Base-by-base conservation (phyloP, 1,140 invertebrate species). In the Leguminivora glycinivorella region DNA sequence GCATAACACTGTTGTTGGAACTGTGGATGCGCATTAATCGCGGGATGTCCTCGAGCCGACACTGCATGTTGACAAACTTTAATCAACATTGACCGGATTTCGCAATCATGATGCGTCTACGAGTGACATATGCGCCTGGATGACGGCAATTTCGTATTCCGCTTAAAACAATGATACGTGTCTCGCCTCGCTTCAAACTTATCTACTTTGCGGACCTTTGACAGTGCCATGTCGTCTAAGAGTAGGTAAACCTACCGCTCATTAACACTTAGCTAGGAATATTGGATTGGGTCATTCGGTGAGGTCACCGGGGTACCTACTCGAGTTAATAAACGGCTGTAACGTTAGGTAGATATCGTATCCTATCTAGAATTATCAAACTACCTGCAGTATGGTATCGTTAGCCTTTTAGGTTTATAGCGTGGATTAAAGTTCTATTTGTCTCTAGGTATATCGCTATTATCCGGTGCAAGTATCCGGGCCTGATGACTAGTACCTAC, bases 11-110 rank as follows among this genome's bases (percentile, higher is more conserved):
- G 19, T 17, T 38, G 29, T 19, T 40, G 25, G 68, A 56, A 63
- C 26, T 58, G 56, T 31, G 58, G 58, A 63, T 63, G 58, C 58
- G 58, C 14, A 29, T 63, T 26, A 60, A 60, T 60, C 56, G 56
- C 56, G 56, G 56, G 56, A 60, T 60, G 56, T 60, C 56, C 56
- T 29, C 56, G 22, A 34, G 31, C 67, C 26, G 68, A 14, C 38
- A 68, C 66, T 10, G 58, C 6, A 34, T 63, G 58, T 52, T 69
- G 68, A 56, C 68, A 69, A 52, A 56, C 58, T 63, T 63, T 68
- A 34, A 43, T 68, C 67, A 38, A 22, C 47, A 52, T 22, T 52
- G 47, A 52, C 63, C 29, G 34, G 26, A 68, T 68, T 68, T 63
- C 9, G 58, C 22, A 63, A 63, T 63, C n/a, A 25, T 25, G 25